These are phyloP conservation scores for Coregonus clupeaformis DNA, from an alignment of 2,113 vertebrate genomes.

Conservation along the genomic window DNA sequence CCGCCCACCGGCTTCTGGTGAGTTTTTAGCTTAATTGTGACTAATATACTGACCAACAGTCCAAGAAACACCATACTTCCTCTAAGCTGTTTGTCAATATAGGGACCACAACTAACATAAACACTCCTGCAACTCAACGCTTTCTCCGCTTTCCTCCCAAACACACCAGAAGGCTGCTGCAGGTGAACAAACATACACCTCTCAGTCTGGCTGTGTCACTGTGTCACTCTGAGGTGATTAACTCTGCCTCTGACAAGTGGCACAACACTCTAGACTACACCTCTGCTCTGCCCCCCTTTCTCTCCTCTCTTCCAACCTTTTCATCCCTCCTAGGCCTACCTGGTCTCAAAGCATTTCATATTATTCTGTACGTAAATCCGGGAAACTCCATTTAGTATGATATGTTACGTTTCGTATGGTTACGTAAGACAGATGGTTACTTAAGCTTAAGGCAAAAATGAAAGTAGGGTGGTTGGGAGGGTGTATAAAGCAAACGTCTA, in stretches of 20 bases:
- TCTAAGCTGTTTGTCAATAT: constrained; percentile 48
- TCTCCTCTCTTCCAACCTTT: neutral
- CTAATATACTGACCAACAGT: neutral
- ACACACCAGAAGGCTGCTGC: constrained; percentile 44
- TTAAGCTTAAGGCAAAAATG: neutral
- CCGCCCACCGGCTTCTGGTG: no score
- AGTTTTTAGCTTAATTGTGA: neutral
- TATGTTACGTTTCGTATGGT: no score
- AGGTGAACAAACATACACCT: constrained; percentile 37
- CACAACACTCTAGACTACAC: constrained; percentile 21
- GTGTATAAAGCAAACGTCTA: no score
- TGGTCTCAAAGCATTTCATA: no score
- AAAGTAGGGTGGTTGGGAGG: no score
- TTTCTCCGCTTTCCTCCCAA: constrained; percentile 9
- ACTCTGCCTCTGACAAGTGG: constrained; percentile 29
- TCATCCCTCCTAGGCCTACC: neutral
- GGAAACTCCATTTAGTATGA: neutral
- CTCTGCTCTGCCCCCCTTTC: neutral
- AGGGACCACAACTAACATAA: constrained; percentile 39
- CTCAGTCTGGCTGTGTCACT: constrained; percentile 31
- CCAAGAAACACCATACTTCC: constrained; percentile 28
- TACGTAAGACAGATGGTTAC: neutral
- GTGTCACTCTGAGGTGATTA: constrained; percentile 44
- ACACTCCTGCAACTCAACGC: constrained; percentile 42
- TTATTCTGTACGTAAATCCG: no score